Conservation (phyloP, 2,888 invertebrate species). For the Syrista parreyssii region DNA sequence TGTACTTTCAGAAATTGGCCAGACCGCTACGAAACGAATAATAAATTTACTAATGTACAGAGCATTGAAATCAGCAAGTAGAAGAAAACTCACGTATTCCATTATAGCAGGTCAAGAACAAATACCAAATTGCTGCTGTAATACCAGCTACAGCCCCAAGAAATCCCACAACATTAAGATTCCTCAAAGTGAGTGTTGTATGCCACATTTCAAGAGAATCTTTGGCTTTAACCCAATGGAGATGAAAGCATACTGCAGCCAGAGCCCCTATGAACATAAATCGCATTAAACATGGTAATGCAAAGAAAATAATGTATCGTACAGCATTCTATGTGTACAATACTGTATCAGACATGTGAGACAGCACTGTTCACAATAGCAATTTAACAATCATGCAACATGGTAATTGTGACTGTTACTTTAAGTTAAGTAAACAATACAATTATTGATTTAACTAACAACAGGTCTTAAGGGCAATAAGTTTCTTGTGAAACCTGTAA, state of each 20-base stretch:
- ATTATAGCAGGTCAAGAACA: slow-evolving; percentile 43
- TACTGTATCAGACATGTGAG: not conserved
- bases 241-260: slow-evolving; percentile 42
- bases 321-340: not conserved
- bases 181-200: slow-evolving; percentile 34
- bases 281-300: not conserved
- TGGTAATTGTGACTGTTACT: not conserved
- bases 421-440: not conserved
- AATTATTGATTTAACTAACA: slow-evolving; percentile 22
- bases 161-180: slow-evolving; percentile 41
- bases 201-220: slow-evolving; percentile 41
- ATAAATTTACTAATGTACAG: not conserved
- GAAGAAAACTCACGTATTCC: slow-evolving; percentile 38
- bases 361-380: not conserved
- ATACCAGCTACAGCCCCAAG: slow-evolving; percentile 34
- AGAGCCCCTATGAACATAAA: slow-evolving; percentile 27
- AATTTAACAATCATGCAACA: not conserved
- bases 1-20: slow-evolving; percentile 37
- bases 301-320: not conserved
- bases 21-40: slow-evolving; percentile 30
- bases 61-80: not conserved
- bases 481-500: not conserved
- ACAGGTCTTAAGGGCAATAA: not conserved
- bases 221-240: slow-evolving; percentile 42
- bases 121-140: slow-evolving; percentile 44